A percentile compares a stretch with the other conserved stretches of the same genome.
Evolutionary conservation across 2,113 vertebrate genomes (phyloP).

Genomic region (Carollia perspicillata): DNA sequence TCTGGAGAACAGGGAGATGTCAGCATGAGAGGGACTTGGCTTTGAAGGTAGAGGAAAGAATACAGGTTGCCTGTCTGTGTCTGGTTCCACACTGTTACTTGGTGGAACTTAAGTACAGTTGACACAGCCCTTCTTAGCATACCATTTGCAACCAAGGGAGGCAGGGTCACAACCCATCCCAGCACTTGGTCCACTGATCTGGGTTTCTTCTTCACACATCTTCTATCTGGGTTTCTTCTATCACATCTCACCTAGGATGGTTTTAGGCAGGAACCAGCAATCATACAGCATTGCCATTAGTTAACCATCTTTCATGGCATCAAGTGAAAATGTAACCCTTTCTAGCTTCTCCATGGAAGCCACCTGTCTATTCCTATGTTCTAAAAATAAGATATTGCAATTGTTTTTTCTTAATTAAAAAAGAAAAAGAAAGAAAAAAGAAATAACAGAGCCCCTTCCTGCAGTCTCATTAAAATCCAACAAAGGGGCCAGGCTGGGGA

Average conservation of each 20-base stretch:
- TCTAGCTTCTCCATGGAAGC: neutral
- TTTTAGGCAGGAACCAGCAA: neutral
- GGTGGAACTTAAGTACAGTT: neutral
- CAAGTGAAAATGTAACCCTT: neutral
- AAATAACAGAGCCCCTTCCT: too few relatives aligned
- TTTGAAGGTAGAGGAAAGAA: neutral
- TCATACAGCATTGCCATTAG: neutral
- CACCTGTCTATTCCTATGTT: neutral
- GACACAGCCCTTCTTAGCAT: too few relatives aligned
- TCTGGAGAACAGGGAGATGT: neutral
- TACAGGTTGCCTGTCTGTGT: neutral
- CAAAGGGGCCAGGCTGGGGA: neutral
- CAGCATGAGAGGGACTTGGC: neutral
- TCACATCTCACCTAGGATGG: too few relatives aligned
- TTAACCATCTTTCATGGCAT: neutral
- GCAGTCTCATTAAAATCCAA: slow-evolving; percentile 39
- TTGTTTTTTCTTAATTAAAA: neutral
- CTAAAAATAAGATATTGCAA: slow-evolving; percentile 42
- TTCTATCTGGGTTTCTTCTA: neutral
- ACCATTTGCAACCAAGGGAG: neutral
- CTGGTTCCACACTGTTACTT: too few relatives aligned
- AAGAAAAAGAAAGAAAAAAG: neutral
- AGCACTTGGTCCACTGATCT: too few relatives aligned
- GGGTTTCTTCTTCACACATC: neutral
- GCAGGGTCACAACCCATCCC: too few relatives aligned